Percentiles rank a stretch among this genome's conserved stretches.
Evolutionary conservation across 1,140 invertebrate species (phyloP).

Genomic region (Papilio aristodemus): DNA sequence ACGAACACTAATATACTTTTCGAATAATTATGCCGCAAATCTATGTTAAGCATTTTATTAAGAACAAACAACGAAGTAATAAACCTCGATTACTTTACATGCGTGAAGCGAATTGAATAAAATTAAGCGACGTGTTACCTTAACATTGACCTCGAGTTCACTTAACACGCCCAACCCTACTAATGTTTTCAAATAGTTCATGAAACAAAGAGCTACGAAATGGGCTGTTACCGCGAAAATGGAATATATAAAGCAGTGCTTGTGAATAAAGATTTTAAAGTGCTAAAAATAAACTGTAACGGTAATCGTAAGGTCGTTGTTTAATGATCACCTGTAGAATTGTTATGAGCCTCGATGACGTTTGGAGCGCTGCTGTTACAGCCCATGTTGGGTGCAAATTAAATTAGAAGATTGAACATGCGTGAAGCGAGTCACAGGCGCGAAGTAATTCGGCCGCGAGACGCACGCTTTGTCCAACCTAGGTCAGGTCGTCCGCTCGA

Average conservation of each 20-base stretch:
- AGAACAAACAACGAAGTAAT: constrained; percentile 25
- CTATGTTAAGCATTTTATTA: constrained; percentile 12
- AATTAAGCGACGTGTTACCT: constrained; percentile 39
- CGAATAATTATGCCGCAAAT: neutral
- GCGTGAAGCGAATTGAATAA: constrained; percentile 32
- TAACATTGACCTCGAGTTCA: constrained; percentile 47
- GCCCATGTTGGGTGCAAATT: constrained; percentile 57
- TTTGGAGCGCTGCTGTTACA: constrained; percentile 70
- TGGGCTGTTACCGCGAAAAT: neutral
- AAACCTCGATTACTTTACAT: constrained; percentile 21
- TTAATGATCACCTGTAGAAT: constrained; percentile 50
- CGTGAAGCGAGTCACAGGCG: neutral
- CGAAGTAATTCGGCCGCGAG: neutral
- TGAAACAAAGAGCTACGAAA: constrained; percentile 38
- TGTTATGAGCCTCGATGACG: constrained; percentile 46
- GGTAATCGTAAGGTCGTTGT: constrained; percentile 24
- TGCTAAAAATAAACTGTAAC: constrained; percentile 36
- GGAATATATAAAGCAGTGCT: constrained; percentile 16
- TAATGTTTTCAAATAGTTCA: constrained; percentile 40
- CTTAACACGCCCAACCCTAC: constrained; percentile 37
- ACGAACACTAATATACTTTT: constrained; percentile 4
- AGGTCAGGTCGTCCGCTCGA: constrained; percentile 56
- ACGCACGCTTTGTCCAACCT: constrained; percentile 45
- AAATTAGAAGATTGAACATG: neutral
- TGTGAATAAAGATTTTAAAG: neutral